phyloP scores from a whole-genome alignment of 2,797 vertebrate genomes.

The Mionectes olivaceus region DNA sequence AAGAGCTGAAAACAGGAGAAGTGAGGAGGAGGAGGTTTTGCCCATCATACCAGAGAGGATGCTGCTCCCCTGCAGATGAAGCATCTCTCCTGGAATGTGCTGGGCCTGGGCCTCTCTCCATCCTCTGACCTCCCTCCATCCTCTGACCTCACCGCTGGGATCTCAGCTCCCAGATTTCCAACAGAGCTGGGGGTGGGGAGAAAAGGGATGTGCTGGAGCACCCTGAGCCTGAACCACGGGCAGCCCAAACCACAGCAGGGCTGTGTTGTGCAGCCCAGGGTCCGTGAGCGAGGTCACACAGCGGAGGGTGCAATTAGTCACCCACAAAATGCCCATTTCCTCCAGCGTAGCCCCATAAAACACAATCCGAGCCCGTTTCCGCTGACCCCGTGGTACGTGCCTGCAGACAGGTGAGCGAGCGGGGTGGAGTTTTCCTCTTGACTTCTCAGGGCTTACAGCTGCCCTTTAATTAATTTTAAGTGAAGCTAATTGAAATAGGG shows the following conservation, averaged over 20 bases:
- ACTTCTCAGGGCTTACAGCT: constrained; percentile 1
- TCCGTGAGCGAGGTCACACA: background rate
- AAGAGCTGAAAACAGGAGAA: background rate
- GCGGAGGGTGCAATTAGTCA: background rate
- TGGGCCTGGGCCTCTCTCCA: background rate
- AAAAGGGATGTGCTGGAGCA: background rate
- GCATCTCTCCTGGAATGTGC: too few species aligned
- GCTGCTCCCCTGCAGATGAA: background rate
- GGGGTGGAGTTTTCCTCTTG: constrained; percentile 42
- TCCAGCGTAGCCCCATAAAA: background rate
- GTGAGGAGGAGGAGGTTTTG: background rate
- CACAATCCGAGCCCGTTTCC: background rate
- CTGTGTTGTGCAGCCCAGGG: background rate
- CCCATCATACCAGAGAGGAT: background rate
- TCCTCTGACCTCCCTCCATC: background rate
- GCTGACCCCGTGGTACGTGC: constrained; percentile 28
- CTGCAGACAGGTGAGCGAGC: constrained; percentile 29
- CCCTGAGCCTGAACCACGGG: background rate
- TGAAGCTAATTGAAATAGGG: constrained; percentile 32
- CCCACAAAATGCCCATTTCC: constrained; percentile 50
- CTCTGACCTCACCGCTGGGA: fast-evolving
- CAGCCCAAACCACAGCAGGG: background rate
- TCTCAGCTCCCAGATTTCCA: background rate
- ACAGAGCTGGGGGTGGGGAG: background rate
- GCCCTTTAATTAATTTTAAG: constrained; percentile 54